A percentile compares a stretch with the other conserved stretches of the same genome.
Conservation (phyloP, 2,888 invertebrate genomes). For the Drosophila crucigera region DNA sequence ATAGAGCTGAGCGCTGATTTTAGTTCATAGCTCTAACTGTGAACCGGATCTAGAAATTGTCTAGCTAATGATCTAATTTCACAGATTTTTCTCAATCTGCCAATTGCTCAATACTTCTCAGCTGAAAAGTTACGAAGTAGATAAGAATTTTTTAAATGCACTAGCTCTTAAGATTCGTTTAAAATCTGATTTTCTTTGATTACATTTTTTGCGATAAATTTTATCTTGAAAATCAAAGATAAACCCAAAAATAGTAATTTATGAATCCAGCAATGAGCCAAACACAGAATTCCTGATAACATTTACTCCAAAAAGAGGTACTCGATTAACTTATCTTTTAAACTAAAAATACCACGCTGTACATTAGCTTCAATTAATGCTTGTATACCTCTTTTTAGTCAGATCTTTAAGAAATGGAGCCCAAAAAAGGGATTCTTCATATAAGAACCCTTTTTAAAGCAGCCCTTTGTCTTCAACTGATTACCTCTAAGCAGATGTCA, state of each 20-base stretch:
- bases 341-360: background rate
- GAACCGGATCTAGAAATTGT: constrained; percentile 38
- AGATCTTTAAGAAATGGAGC: background rate
- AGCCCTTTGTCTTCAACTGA: background rate
- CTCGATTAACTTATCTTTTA: background rate
- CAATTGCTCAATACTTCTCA: background rate
- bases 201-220: background rate
- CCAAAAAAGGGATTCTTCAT: background rate
- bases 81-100: background rate
- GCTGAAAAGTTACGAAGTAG: background rate
- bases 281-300: background rate
- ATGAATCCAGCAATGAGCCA: background rate
- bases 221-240: background rate
- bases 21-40: constrained; percentile 1
- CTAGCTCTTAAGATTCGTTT: background rate
- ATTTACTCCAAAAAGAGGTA: background rate
- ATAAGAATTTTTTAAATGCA: background rate
- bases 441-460: background rate
- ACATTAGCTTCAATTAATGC: background rate
- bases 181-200: background rate
- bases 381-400: background rate
- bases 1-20: constrained; percentile 44
- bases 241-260: background rate
- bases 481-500: background rate
- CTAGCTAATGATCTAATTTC: background rate